Percentiles rank a stretch among this genome's conserved stretches.
phyloP scores from a whole-genome alignment of 1,140 invertebrate genomes.

The Acromyrmex echinatior region DNA sequence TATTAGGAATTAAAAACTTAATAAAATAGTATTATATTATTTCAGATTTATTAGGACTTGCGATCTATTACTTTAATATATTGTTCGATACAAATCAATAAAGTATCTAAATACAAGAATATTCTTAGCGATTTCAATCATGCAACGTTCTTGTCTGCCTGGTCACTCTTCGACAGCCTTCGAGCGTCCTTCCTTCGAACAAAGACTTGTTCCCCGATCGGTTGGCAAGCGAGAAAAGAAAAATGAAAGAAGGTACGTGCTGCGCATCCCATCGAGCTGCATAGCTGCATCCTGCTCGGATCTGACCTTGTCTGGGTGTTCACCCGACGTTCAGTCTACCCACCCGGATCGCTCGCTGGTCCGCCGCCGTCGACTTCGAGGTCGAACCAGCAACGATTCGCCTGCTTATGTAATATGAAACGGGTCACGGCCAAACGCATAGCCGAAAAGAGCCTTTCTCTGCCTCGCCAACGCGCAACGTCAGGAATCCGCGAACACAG shows the following conservation, averaged over 20 bases:
- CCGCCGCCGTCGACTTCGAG: conserved; percentile 46
- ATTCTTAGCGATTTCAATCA: neutral
- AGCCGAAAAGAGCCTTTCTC: conserved; percentile 75
- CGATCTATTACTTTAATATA: neutral
- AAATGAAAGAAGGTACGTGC: neutral
- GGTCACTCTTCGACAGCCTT: conserved; percentile 17
- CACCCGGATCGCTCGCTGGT: conserved; percentile 44
- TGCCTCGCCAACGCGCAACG: conserved; percentile 41
- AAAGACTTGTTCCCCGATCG: conserved; percentile 37
- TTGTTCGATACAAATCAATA: neutral
- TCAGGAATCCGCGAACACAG: conserved; percentile 11
- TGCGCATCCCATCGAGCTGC: conserved; percentile 53
- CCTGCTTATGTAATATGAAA: conserved; percentile 79
- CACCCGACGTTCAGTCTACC: conserved; percentile 62
- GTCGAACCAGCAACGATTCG: conserved; percentile 52
- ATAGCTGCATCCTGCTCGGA: conserved; percentile 69
- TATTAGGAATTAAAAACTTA: neutral
- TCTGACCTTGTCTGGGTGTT: conserved; percentile 80
- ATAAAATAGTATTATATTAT: neutral
- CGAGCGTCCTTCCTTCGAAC: conserved; percentile 34
- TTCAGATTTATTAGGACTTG: neutral
- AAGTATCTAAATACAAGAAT: neutral
- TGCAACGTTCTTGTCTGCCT: neutral
- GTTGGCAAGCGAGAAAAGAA: neutral
- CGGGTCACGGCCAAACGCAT: conserved; percentile 80